These are phyloP conservation scores for Gastrophryne carolinensis DNA, from an alignment of 2,797 vertebrate species.

Conservation along the genomic window DNA sequence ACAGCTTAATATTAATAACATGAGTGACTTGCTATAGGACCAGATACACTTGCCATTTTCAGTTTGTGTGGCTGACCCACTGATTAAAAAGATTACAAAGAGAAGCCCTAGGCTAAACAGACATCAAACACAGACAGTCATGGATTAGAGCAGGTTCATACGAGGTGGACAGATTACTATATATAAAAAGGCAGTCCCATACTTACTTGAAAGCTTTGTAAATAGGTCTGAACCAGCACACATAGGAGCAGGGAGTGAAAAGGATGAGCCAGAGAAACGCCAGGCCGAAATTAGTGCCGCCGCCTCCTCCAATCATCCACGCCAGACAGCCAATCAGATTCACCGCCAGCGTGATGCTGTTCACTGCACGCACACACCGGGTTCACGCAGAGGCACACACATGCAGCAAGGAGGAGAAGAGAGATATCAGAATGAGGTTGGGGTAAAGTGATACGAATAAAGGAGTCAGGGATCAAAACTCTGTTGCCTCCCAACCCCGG, in stretches of 20 bases:
- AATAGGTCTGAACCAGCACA: conserved; percentile 98
- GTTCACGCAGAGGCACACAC: conserved; percentile 60
- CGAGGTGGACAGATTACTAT: neutral
- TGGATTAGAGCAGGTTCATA: too few species aligned
- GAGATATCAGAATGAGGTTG: conserved; percentile 42
- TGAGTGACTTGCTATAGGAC: neutral
- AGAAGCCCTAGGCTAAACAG: neutral
- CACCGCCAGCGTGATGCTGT: conserved; percentile 87
- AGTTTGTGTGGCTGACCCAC: neutral
- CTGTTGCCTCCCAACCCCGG: neutral
- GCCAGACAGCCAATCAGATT: conserved; percentile 95
- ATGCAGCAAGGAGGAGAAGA: conserved; percentile 49
- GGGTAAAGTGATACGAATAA: conserved; percentile 16
- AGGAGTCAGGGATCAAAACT: neutral
- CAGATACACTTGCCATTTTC: neutral
- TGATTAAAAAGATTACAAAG: neutral
- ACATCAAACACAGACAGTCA: neutral
- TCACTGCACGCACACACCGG: conserved; percentile 79
- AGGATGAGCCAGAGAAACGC: conserved; percentile 96
- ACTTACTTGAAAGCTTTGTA: conserved; percentile 99
- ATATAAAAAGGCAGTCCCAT: conserved; percentile 40
- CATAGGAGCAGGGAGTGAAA: conserved; percentile 98
- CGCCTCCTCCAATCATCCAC: conserved; percentile 96
- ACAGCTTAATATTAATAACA: neutral
- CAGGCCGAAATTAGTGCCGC: conserved; percentile 95